A percentile compares a stretch with the other conserved stretches of the same genome.
phyloP scores from a whole-genome alignment of 2,888 invertebrate genomes.

The Chaetogeoica ovagalla region DNA sequence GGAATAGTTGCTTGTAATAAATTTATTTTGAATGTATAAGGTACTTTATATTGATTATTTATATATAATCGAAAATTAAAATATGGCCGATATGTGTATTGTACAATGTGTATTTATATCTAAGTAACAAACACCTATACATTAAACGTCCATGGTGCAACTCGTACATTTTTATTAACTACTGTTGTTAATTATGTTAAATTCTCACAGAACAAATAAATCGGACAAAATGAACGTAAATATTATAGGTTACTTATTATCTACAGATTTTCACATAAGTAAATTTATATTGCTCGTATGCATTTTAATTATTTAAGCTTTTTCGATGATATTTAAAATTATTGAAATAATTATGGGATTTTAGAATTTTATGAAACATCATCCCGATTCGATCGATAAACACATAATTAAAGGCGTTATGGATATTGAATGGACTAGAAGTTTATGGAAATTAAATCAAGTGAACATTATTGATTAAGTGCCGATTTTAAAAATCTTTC shows the following conservation, averaged over 20 bases:
- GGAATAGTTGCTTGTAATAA: no score
- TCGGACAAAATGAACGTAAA: constrained; percentile 8
- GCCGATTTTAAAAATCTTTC: background rate
- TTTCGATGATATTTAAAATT: constrained; percentile 1
- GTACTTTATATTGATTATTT: background rate
- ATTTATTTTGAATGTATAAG: no score
- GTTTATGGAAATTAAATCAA: constrained; percentile 39
- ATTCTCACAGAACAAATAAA: background rate
- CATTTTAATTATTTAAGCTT: background rate
- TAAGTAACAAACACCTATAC: constrained; percentile 2
- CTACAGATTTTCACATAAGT: background rate
- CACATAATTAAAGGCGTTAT: constrained; percentile 29
- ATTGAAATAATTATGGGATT: constrained; percentile 11
- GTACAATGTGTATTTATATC: background rate
- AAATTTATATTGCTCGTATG: constrained; percentile 25
- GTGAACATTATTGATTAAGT: background rate
- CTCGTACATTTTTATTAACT: background rate
- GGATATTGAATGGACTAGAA: constrained; percentile 42
- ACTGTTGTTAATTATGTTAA: background rate
- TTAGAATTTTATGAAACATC: constrained; percentile 36
- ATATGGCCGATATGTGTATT: background rate
- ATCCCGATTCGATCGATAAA: background rate
- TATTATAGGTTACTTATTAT: constrained; percentile 19
- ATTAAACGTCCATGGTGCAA: background rate
- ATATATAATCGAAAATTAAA: background rate